Evolutionary conservation across 2,888 invertebrate species (phyloP).

Genomic region (Acronicta leporina): DNA sequence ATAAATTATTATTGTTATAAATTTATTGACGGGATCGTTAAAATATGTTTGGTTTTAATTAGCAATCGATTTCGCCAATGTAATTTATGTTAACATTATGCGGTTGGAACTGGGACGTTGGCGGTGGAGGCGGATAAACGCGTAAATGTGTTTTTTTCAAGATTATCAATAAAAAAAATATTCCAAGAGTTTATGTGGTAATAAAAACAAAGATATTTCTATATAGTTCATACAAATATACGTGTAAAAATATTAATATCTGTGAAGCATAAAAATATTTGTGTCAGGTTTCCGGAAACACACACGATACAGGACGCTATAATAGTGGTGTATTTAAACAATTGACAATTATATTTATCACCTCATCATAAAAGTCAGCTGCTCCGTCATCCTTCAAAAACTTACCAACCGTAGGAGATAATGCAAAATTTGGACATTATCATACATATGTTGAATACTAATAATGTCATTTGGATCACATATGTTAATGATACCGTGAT

Average conservation of each 20-base stretch:
- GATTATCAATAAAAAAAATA: background rate
- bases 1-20: constrained; percentile 74
- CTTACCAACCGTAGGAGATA: constrained; percentile 42
- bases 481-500: constrained; percentile 44
- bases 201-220: too few species aligned
- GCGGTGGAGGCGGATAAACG: constrained; percentile 26
- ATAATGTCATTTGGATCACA: constrained; percentile 47
- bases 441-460: constrained; percentile 47
- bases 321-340: too few species aligned
- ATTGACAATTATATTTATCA: background rate
- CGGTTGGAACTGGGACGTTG: constrained; percentile 44
- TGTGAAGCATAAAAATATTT: too few species aligned
- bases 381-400: constrained; percentile 6
- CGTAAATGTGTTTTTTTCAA: constrained; percentile 18
- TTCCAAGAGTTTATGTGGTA: background rate
- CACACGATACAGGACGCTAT: too few species aligned
- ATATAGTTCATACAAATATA: too few species aligned
- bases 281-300: too few species aligned
- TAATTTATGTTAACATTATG: constrained; percentile 58
- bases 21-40: constrained; percentile 68
- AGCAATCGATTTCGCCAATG: constrained; percentile 61
- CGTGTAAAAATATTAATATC: too few species aligned
- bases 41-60: constrained; percentile 73
- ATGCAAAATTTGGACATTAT: constrained; percentile 40
- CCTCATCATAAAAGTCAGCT: constrained; percentile 7